These are phyloP conservation scores for Cantharis nigra DNA, from an alignment of 2,888 invertebrate genomes.

Conservation along the genomic window DNA sequence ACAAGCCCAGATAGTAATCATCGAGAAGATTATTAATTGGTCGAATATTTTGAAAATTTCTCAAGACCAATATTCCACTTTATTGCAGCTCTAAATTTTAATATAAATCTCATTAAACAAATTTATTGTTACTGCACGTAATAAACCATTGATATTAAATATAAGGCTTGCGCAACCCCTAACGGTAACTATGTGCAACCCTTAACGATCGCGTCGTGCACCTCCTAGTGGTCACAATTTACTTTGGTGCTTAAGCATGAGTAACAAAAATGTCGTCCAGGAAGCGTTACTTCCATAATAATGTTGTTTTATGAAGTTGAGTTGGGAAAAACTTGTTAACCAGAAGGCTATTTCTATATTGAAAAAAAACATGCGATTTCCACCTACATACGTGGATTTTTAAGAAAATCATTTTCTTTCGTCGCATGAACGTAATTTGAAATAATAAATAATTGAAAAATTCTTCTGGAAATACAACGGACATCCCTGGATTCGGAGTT, in stretches of 20 bases:
- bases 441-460: background rate
- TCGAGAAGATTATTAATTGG: background rate
- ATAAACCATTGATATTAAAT: background rate
- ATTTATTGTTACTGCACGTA: background rate
- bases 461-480: background rate
- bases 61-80: background rate
- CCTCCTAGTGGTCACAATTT: background rate
- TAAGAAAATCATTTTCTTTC: background rate
- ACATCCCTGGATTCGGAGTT: background rate
- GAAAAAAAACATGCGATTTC: background rate
- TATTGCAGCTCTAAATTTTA: background rate
- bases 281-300: background rate
- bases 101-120: background rate
- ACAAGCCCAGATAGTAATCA: conserved; percentile 1
- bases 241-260: background rate
- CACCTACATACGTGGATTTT: background rate
- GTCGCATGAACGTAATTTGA: background rate
- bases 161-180: background rate
- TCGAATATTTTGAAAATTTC: background rate
- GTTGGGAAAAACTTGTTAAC: background rate
- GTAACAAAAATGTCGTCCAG: background rate
- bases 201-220: background rate
- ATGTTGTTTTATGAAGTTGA: background rate
- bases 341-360: background rate
- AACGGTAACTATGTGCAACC: background rate